phyloP scores from a whole-genome alignment of 2,113 vertebrate genomes.

The Sinocyclocheilus grahami region DNA sequence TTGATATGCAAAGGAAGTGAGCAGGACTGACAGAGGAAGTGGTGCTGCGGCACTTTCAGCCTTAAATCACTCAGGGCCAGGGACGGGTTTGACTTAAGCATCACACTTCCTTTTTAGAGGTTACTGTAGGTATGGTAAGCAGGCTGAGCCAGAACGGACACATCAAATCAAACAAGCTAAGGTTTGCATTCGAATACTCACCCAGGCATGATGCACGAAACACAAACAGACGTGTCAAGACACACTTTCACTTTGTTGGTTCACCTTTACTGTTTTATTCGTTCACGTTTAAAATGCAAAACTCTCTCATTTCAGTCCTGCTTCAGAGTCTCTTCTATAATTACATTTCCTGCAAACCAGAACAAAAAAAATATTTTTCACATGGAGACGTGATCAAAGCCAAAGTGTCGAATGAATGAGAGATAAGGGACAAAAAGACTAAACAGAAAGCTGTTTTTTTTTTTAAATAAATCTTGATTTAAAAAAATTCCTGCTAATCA shows the following conservation, averaged over 20 bases:
- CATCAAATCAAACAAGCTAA: constrained; percentile 9
- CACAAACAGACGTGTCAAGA: not conserved
- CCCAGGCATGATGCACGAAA: not conserved
- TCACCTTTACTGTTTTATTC: too few species aligned
- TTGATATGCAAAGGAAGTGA: constrained; percentile 34
- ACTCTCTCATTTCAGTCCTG: not conserved
- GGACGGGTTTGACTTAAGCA: not conserved
- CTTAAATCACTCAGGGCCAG: constrained; percentile 38
- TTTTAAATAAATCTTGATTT: not conserved
- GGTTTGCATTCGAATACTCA: not conserved
- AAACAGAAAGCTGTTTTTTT: not conserved
- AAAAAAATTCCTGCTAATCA: not conserved
- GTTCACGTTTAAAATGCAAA: constrained; percentile 18
- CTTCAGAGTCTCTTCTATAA: constrained; percentile 15
- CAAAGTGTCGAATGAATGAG: constrained; percentile 11
- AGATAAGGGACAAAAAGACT: not conserved
- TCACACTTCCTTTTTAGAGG: constrained; percentile 32
- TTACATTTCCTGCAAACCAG: not conserved
- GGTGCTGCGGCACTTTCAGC: not conserved
- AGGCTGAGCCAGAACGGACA: not conserved
- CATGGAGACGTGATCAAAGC: constrained; percentile 42
- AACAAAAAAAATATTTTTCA: not conserved
- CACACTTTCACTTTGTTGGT: not conserved
- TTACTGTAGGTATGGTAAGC: constrained; percentile 16
- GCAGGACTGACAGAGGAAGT: constrained; percentile 49